Base-by-base conservation (phyloP, 2,797 vertebrate genomes). In the Carapus acus region DNA sequence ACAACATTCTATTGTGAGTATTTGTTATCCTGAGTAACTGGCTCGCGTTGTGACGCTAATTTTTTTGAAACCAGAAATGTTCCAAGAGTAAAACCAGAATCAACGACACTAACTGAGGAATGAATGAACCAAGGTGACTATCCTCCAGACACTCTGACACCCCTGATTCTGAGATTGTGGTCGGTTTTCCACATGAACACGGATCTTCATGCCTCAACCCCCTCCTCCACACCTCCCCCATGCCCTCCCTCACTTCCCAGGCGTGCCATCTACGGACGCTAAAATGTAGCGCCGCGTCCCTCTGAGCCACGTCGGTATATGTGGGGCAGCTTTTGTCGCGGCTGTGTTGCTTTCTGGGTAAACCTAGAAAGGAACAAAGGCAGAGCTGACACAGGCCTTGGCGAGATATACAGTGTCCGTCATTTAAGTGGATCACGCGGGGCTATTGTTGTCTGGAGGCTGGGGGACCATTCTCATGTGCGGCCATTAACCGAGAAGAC, bases 281-380 rank as follows among this genome's bases (percentile, higher is more conserved):
- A 62, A 70, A 62, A 62, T 53, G 40, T 40, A 50, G 27, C 54
- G 53, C 39, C 46, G 67, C 54, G 51, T 62, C 69, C 73, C 65
- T 72, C 76, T 80, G 68, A 76, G 41, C 22, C 47, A 9, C 18
- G 22, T 3, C 8, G 7, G 24, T 40, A 71, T 69, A 87, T 86
- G 66, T 85, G 80, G 85, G 85, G 44, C 85, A 86, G 74, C 82
- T 80, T 83, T 87, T 87, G 85, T 86, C 41, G 54, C 65, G 34
- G 49, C 53, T 57, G 53, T 22, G 13, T 51, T 49, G 65, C 74
- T 46, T 58, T 52, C 45, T 48, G 60, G 56, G 56, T 40, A 69
- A 77, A 75, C 37, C 6, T 59, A 65, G 58, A 71, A 69, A 41
- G 39, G 69, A 69, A 84, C 80, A 82, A 85, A 82, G 72, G 65